phyloP scores from a whole-genome alignment of 2,113 vertebrate genomes.

The Alligator mississippiensis region DNA sequence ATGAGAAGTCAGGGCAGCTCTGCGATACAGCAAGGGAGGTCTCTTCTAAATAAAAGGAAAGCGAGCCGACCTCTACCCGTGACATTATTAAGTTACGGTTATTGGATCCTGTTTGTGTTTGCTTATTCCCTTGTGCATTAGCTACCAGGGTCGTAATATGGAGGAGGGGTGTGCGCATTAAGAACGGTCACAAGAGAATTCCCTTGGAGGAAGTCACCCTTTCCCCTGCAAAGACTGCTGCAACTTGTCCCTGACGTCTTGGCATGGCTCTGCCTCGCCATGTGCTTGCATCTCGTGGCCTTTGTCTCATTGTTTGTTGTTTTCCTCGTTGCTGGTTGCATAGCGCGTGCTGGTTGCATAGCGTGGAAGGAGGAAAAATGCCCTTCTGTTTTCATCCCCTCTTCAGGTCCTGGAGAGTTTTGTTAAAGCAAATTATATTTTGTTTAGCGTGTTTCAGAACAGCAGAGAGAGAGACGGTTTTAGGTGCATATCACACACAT shows the following conservation, averaged over 20 bases:
- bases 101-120: neutral
- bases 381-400: neutral
- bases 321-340: neutral
- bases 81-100: neutral
- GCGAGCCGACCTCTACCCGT: neutral
- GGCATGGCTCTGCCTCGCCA: neutral
- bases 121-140: neutral
- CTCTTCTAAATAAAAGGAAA: neutral
- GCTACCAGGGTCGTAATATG: accelerated
- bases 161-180: neutral
- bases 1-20: constrained; percentile 29
- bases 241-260: neutral
- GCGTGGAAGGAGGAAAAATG: neutral
- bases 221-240: neutral
- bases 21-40: neutral
- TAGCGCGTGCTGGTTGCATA: neutral
- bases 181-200: neutral
- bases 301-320: neutral
- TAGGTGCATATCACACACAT: neutral
- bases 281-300: neutral
- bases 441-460: neutral
- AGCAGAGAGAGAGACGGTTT: neutral
- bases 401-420: neutral
- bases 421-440: neutral
- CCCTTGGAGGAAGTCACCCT: neutral